Conservation (phyloP, 2,888 invertebrate species). For the Xestobium rufovillosum region DNA sequence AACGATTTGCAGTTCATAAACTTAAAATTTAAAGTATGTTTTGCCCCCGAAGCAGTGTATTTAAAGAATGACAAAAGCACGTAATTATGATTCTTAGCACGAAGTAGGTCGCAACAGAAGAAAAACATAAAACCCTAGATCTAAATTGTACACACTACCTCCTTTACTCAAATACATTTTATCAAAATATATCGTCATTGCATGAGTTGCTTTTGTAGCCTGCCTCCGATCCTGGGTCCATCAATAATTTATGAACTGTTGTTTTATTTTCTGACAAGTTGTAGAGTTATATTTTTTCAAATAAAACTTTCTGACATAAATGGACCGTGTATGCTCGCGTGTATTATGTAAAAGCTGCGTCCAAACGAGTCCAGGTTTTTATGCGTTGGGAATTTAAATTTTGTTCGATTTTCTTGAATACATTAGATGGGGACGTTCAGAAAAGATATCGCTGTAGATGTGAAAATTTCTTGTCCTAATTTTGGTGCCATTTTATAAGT, state of each 20-base stretch:
- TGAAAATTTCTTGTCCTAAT: no score
- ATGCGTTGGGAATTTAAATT: no score
- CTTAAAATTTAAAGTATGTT: no score
- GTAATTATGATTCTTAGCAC: conserved; percentile 34
- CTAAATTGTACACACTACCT: conserved; percentile 29
- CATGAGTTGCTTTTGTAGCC: conserved; percentile 34
- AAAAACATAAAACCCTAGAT: conserved; percentile 31
- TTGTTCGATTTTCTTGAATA: no score
- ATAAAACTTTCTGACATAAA: conserved; percentile 41
- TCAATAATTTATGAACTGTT: conserved; percentile 38
- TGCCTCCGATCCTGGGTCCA: conserved; percentile 22
- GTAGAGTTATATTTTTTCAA: conserved; percentile 34
- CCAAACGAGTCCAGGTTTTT: no score
- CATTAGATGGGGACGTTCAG: no score
- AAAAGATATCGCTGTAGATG: no score
- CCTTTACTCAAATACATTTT: conserved; percentile 33
- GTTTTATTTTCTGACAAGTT: conserved; percentile 38
- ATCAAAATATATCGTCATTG: conserved; percentile 37
- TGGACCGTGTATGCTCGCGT: conserved; percentile 35
- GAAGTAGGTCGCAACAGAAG: conserved; percentile 31
- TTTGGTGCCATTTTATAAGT: no score
- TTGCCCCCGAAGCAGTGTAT: no score
- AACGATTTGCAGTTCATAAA: no score
- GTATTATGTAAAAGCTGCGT: no score
- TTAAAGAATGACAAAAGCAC: conserved; percentile 32